phyloP scores from a whole-genome alignment of 2,797 vertebrate species.

The Eospalax fontanierii region DNA sequence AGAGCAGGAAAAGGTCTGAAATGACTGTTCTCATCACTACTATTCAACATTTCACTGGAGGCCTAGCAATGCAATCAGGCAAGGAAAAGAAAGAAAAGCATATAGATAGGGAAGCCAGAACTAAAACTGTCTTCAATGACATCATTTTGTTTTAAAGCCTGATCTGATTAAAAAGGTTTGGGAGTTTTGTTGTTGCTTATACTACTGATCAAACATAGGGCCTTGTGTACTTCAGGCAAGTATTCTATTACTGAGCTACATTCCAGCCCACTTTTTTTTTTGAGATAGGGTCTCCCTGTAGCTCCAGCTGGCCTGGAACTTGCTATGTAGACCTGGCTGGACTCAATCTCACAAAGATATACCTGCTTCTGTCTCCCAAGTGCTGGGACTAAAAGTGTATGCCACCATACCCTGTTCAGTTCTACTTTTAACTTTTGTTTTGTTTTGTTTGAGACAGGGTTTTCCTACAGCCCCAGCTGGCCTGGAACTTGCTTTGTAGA shows the following conservation, averaged over 20 bases:
- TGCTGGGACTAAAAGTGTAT: no score
- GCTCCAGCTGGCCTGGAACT: no score
- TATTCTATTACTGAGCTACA: background rate
- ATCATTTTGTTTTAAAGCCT: background rate
- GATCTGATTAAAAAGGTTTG: background rate
- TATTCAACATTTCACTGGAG: background rate
- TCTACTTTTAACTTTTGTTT: no score
- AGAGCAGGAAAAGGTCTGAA: background rate
- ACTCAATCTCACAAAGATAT: no score
- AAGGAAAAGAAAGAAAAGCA: constrained; percentile 4
- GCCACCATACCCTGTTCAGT: no score
- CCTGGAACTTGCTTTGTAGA: no score
- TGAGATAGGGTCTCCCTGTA: no score
- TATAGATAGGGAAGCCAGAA: constrained; percentile 2
- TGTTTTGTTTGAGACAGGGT: no score
- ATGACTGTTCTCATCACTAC: background rate
- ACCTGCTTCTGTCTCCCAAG: no score
- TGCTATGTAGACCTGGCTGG: no score
- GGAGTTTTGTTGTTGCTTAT: background rate
- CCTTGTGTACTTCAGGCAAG: background rate
- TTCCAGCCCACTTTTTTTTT: background rate
- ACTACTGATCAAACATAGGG: background rate
- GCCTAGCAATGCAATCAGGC: background rate
- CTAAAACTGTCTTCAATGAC: background rate
- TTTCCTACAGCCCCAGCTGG: no score